phyloP scores from a whole-genome alignment of 2,797 vertebrate species.

The Sternotherus odoratus region DNA sequence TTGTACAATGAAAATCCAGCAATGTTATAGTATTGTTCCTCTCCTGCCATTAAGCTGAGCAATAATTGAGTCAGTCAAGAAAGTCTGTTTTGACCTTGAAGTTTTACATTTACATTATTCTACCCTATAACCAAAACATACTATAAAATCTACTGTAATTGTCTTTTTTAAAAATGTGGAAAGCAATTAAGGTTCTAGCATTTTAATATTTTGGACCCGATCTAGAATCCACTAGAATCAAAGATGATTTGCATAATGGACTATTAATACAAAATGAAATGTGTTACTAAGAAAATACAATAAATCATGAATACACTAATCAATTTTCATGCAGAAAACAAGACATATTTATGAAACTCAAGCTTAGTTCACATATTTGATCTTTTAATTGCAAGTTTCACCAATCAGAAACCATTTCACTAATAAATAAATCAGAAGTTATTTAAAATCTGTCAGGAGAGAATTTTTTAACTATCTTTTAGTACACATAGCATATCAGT shows the following conservation, averaged over 20 bases:
- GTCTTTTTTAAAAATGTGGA: neutral
- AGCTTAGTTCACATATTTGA: conserved; percentile 35
- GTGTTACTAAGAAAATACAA: conserved; percentile 27
- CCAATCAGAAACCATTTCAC: conserved; percentile 53
- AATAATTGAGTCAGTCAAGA: conserved; percentile 57
- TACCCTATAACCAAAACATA: conserved; percentile 3
- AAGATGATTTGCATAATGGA: neutral
- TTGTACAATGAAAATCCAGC: conserved; percentile 67
- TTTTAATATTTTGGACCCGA: conserved; percentile 15
- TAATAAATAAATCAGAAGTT: conserved; percentile 44
- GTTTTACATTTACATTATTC: conserved; percentile 60
- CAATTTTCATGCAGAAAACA: conserved; percentile 53
- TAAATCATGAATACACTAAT: conserved; percentile 54
- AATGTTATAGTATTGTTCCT: conserved; percentile 64
- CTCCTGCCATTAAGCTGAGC: conserved; percentile 64
- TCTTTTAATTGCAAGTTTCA: conserved; percentile 62
- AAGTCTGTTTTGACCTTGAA: conserved; percentile 68
- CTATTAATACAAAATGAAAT: conserved; percentile 50
- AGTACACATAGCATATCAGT: neutral
- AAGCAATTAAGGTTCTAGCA: conserved; percentile 12
- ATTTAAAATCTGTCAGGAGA: conserved; percentile 38
- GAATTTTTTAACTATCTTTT: conserved; percentile 18
- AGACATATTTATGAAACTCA: conserved; percentile 61
- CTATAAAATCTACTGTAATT: neutral
- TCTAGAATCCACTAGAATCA: neutral